Conservation (phyloP, 2,797 vertebrate species). For the Knipowitschia caucasica region DNA sequence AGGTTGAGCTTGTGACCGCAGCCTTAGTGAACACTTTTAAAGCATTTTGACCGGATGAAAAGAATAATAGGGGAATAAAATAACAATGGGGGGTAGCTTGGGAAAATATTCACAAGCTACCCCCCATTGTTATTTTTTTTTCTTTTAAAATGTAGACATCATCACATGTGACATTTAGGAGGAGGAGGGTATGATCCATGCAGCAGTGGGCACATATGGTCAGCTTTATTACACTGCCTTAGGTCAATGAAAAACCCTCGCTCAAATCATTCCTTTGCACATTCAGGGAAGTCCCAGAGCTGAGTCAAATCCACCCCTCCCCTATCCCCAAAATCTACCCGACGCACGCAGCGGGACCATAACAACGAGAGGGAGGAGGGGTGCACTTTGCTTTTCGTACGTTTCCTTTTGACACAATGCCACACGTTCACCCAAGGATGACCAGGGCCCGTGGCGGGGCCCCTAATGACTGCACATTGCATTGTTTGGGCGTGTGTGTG, state of each 20-base stretch:
- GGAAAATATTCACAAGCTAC: too few relatives aligned
- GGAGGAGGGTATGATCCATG: slow-evolving; percentile 40
- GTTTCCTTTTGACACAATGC: slow-evolving; percentile 36
- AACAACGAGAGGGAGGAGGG: slow-evolving; percentile 17
- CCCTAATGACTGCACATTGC: slow-evolving; percentile 45
- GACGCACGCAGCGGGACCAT: slow-evolving; percentile 28
- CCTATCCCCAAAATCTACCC: slow-evolving; percentile 43
- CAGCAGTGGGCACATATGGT: slow-evolving; percentile 66
- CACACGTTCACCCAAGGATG: slow-evolving; percentile 44
- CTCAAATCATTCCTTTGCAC: slow-evolving; percentile 54
- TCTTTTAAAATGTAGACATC: neutral
- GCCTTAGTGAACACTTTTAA: too few relatives aligned
- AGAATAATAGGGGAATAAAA: too few relatives aligned
- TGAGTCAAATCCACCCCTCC: slow-evolving; percentile 19
- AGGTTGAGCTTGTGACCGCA: too few relatives aligned
- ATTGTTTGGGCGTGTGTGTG: slow-evolving; percentile 49
- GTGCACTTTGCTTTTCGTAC: neutral
- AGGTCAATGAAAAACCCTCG: slow-evolving; percentile 42
- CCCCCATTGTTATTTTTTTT: too few relatives aligned
- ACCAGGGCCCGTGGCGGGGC: slow-evolving; percentile 31
- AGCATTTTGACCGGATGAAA: too few relatives aligned
- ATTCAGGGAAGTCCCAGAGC: slow-evolving; percentile 42
- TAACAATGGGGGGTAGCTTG: too few relatives aligned
- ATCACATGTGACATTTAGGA: slow-evolving; percentile 35
- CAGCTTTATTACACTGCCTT: slow-evolving; percentile 50